A percentile compares a stretch with the other conserved stretches of the same genome.
phyloP scores from a whole-genome alignment of 2,113 vertebrate species.

The Herpailurus yagouaroundi region DNA sequence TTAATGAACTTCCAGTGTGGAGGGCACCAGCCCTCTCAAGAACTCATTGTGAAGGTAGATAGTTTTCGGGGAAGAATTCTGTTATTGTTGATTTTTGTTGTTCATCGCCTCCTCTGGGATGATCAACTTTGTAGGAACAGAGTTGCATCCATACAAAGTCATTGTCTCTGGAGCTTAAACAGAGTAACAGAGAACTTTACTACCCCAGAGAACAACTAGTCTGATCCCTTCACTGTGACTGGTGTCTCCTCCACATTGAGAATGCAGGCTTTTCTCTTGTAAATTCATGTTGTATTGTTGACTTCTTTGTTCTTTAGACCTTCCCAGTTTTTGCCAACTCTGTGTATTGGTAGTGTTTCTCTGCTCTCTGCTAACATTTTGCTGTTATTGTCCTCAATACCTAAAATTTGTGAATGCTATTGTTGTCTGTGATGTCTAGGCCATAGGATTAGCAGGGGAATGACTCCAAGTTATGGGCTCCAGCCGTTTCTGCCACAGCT shows the following conservation, averaged over 20 bases:
- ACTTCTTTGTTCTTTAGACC: background rate
- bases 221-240: background rate
- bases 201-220: background rate
- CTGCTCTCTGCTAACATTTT: background rate
- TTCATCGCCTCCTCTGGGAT: background rate
- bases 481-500: background rate
- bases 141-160: background rate
- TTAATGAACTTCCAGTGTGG: constrained; percentile 40
- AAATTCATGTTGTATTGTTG: background rate
- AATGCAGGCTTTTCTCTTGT: background rate
- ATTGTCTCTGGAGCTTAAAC: background rate
- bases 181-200: background rate
- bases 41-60: constrained; percentile 44
- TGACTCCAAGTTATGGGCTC: background rate
- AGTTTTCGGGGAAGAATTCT: constrained; percentile 20
- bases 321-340: background rate
- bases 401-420: background rate
- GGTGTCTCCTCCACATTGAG: background rate
- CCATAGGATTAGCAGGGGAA: background rate
- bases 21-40: constrained; percentile 40
- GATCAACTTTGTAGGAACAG: constrained; percentile 38
- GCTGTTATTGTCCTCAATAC: background rate
- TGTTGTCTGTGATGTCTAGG: background rate
- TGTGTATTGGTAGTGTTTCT: background rate
- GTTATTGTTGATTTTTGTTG: background rate